phyloP scores from a whole-genome alignment of 2,888 invertebrate species.

The Galeruca laticollis region DNA sequence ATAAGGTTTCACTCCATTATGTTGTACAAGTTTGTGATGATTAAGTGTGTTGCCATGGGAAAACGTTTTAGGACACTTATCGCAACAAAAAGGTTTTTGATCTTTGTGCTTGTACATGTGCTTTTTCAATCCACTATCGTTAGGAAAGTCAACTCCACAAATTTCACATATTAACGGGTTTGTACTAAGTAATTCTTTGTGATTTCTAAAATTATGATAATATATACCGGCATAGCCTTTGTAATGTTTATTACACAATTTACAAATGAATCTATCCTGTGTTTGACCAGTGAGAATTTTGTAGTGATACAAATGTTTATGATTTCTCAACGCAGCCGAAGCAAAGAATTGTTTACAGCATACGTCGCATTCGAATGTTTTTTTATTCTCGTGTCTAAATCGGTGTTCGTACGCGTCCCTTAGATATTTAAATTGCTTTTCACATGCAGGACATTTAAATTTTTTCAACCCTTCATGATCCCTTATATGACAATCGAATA shows the following conservation, averaged over 20 bases:
- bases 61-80: constrained; percentile 46
- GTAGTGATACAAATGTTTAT: constrained; percentile 65
- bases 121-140: constrained; percentile 37
- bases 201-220: constrained; percentile 56
- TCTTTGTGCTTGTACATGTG: constrained; percentile 54
- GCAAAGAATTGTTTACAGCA: background rate
- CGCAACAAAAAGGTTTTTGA: constrained; percentile 51
- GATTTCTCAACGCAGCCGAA: background rate
- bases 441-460: constrained; percentile 54
- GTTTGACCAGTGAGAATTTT: constrained; percentile 61
- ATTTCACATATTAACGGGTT: constrained; percentile 68
- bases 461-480: constrained; percentile 52
- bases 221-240: constrained; percentile 56
- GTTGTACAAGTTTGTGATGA: constrained; percentile 52
- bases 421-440: constrained; percentile 45
- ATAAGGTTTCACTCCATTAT: constrained; percentile 51
- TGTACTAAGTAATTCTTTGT: constrained; percentile 49
- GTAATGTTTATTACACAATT: constrained; percentile 39
- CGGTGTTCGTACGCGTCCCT: constrained; percentile 5
- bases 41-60: constrained; percentile 40
- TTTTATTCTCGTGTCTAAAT: background rate
- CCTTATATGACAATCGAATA: constrained; percentile 5
- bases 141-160: constrained; percentile 57
- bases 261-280: constrained; percentile 62
- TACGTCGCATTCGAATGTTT: background rate